A percentile compares a stretch with the other conserved stretches of the same genome.
phyloP scores from a whole-genome alignment of 2,888 invertebrate species.

The Acleris emargana region DNA sequence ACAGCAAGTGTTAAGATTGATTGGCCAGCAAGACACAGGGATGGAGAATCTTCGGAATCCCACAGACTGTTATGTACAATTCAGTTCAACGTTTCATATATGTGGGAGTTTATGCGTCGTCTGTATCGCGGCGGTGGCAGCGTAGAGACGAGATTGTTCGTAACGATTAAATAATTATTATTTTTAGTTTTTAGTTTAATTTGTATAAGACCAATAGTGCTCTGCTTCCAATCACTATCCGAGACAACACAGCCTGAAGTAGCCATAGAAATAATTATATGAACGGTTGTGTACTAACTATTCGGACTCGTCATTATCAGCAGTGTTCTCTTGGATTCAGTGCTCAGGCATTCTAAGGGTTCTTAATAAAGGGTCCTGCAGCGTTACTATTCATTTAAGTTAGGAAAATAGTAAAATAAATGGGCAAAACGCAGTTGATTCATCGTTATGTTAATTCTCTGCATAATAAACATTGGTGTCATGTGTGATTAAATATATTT shows the following conservation, averaged over 20 bases:
- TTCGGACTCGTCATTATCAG: too few relatives aligned
- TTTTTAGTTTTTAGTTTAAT: neutral
- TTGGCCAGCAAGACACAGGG: constrained; percentile 25
- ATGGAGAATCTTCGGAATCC: constrained; percentile 33
- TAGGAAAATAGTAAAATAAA: constrained; percentile 15
- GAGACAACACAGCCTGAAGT: too few relatives aligned
- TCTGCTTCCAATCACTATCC: too few relatives aligned
- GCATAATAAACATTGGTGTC: constrained; percentile 32
- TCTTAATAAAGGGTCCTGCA: constrained; percentile 6
- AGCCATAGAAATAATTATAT: too few relatives aligned
- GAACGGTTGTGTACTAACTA: too few relatives aligned
- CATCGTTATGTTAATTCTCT: constrained; percentile 25
- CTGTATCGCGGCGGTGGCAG: constrained; percentile 3
- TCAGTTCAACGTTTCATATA: constrained; percentile 22
- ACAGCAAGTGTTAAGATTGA: constrained; percentile 31
- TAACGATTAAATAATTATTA: neutral
- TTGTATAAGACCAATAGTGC: neutral
- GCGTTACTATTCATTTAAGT: constrained; percentile 24
- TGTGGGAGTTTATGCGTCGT: constrained; percentile 5
- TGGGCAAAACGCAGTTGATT: constrained; percentile 20
- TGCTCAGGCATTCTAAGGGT: neutral
- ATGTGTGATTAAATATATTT: constrained; percentile 29
- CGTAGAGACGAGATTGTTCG: constrained; percentile 15
- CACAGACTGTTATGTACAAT: constrained; percentile 32
- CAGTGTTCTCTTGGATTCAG: too few relatives aligned